These are phyloP conservation scores for Sturmia bella DNA, from an alignment of 2,888 invertebrate genomes.

Conservation along the genomic window DNA sequence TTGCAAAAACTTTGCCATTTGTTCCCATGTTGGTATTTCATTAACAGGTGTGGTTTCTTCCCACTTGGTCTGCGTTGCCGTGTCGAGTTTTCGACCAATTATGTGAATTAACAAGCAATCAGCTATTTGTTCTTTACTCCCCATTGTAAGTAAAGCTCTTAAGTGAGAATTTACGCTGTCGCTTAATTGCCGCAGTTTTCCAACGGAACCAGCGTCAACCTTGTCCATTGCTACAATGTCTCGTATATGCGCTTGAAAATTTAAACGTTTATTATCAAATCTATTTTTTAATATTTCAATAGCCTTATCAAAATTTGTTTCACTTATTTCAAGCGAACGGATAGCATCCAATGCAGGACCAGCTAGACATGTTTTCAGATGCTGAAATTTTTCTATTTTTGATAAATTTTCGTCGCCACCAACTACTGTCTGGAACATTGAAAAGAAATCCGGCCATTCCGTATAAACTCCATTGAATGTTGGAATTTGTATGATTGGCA, in stretches of 20 bases:
- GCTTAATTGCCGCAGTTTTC: constrained; percentile 48
- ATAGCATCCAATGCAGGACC: constrained; percentile 53
- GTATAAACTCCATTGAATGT: constrained; percentile 54
- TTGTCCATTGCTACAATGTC: constrained; percentile 55
- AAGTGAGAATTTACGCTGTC: constrained; percentile 57
- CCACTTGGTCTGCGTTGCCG: constrained; percentile 48
- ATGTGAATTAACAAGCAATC: constrained; percentile 55
- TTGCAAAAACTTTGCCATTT: too few relatives aligned
- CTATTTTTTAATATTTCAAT: too few relatives aligned
- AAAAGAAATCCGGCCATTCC: constrained; percentile 61
- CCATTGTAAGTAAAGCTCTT: constrained; percentile 50
- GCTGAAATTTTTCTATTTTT: constrained; percentile 64
- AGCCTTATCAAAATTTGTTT: too few relatives aligned
- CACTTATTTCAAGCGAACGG: constrained; percentile 23
- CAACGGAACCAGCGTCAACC: constrained; percentile 54
- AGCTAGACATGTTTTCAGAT: constrained; percentile 46
- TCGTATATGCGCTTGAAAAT: constrained; percentile 33
- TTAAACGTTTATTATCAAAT: too few relatives aligned
- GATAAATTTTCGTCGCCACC: constrained; percentile 34
- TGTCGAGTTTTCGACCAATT: constrained; percentile 39
- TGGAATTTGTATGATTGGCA: constrained; percentile 52
- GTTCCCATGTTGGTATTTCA: too few relatives aligned
- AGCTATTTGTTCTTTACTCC: constrained; percentile 51
- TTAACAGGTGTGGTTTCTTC: constrained; percentile 48
- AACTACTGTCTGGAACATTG: constrained; percentile 62